A percentile compares a stretch with the other conserved stretches of the same genome.
These are phyloP conservation scores for Calliphora vicina DNA, from an alignment of 1,140 invertebrate genomes.

Conservation along the genomic window DNA sequence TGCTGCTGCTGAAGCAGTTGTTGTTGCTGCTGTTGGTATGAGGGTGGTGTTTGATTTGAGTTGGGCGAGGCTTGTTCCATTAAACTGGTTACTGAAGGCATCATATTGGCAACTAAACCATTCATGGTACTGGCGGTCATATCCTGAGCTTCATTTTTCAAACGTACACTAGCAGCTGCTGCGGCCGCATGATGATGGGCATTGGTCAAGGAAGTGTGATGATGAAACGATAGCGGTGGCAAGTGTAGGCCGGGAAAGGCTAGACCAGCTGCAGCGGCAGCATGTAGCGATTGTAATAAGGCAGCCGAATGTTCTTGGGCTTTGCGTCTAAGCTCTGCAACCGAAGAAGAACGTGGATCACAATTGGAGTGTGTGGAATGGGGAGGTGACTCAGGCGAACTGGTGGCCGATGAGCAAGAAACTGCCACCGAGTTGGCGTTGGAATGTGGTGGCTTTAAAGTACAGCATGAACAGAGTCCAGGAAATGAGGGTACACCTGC, in stretches of 20 bases:
- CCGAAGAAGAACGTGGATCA: constrained; percentile 79
- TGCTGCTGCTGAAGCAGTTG: constrained; percentile 28
- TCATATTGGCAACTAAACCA: constrained; percentile 46
- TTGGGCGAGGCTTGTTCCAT: constrained; percentile 12
- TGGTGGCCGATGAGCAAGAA: constrained; percentile 43
- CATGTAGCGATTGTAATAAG: constrained; percentile 76
- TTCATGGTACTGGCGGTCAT: constrained; percentile 60
- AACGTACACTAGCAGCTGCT: constrained; percentile 40
- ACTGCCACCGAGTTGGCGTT: constrained; percentile 8
- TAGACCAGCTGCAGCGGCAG: constrained; percentile 65
- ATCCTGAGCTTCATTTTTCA: constrained; percentile 60
- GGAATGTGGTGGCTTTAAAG: constrained; percentile 67
- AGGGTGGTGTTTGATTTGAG: constrained; percentile 26
- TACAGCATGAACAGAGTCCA: constrained; percentile 80
- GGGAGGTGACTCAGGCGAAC: constrained; percentile 62
- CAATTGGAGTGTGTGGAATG: constrained; percentile 42
- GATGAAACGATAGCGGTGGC: constrained; percentile 64
- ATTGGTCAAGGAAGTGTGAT: constrained; percentile 44
- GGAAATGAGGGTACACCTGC: constrained; percentile 68
- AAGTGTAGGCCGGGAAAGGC: constrained; percentile 65
- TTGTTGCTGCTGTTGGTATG: constrained; percentile 37
- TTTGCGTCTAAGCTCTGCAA: constrained; percentile 86
- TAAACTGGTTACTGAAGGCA: constrained; percentile 24
- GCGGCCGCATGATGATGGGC: constrained; percentile 30
- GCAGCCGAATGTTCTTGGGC: constrained; percentile 91